Evolutionary conservation across 2,797 vertebrate species (phyloP), one percentile per base, ranked within the genome.

Genomic region (Acrossocheilus fasciatus): DNA sequence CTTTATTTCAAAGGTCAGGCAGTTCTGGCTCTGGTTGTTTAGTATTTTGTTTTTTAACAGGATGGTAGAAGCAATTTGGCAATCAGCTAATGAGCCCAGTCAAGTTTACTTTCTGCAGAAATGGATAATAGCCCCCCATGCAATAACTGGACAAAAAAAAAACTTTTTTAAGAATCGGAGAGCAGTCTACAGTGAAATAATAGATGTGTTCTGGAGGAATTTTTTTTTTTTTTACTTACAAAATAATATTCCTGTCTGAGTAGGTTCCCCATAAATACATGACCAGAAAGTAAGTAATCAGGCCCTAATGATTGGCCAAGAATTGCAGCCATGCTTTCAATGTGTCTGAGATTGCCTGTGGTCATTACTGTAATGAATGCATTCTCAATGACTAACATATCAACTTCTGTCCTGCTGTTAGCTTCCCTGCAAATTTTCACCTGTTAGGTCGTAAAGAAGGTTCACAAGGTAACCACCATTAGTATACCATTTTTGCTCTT

Each of bases 301-400:
- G 76, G 12, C 62, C 79, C 1, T 70, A 70, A 78, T 69, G 83
- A 78, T 17, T 70, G 47, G 75, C 39, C n/a, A 17, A 45, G 75
- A 70, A 72, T 57, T 47, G 26, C 76, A 59, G 20, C 72, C 72
- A 84, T n/a, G 57, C 26, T 74, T 76, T 64, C 45, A 75, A 52
- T 75, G 30, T 66, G 41, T 66, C 72, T 84, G 43, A n/a, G 39
- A 54, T 17, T 18, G 1, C 64, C 26, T 70, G n/a, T 69, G 83
- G 43, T 77, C 74, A 78, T 78, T 43, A 69, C 17, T 34, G 74
- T 69, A 78, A 85, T 69, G 39, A 85, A 85, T 70, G 64, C 52
- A 74, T 62, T 74, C 50, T 41, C 69, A 34, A 62, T 2, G 7
- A 72, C 66, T 59, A 30, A 77, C 14, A 26, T 54, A 72, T 70